A percentile compares a stretch with the other conserved stretches of the same genome.
These are phyloP conservation scores for Channa maculata DNA, from an alignment of 2,113 vertebrate species.

Conservation along the genomic window DNA sequence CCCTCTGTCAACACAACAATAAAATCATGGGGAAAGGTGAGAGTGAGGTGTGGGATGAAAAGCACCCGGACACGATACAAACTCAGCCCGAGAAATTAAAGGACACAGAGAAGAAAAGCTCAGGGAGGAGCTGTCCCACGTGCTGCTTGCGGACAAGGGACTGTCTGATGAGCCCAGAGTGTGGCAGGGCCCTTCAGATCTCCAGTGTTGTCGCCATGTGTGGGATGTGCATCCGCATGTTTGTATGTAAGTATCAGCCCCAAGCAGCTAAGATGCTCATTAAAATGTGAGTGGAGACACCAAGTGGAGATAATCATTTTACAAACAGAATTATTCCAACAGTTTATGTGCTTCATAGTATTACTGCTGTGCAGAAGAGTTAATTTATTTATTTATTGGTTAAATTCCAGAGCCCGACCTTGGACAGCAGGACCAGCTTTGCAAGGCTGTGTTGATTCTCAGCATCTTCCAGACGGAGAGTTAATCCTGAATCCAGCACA, in stretches of 20 bases:
- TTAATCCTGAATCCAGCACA: not conserved
- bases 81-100: constrained; percentile 42
- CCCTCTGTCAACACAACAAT: not conserved
- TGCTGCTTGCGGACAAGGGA: constrained; percentile 75
- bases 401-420: constrained; percentile 41
- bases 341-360: not conserved
- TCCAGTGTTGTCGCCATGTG: constrained; percentile 74
- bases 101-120: not conserved
- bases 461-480: not conserved
- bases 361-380: too few relatives aligned
- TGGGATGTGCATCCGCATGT: constrained; percentile 78
- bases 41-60: constrained; percentile 57
- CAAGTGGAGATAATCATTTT: not conserved
- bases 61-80: constrained; percentile 22
- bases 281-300: too few relatives aligned
- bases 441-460: not conserved
- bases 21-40: constrained; percentile 54
- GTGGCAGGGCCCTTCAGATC: constrained; percentile 79
- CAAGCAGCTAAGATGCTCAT: too few relatives aligned
- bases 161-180: constrained; percentile 83
- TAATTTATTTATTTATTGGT: not conserved
- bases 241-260: constrained; percentile 73
- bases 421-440: constrained; percentile 14
- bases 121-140: constrained; percentile 55
- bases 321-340: not conserved